A percentile compares a stretch with the other conserved stretches of the same genome.
These are phyloP conservation scores for Sitophilus oryzae DNA, from an alignment of 1,140 invertebrate species.

Conservation along the genomic window DNA sequence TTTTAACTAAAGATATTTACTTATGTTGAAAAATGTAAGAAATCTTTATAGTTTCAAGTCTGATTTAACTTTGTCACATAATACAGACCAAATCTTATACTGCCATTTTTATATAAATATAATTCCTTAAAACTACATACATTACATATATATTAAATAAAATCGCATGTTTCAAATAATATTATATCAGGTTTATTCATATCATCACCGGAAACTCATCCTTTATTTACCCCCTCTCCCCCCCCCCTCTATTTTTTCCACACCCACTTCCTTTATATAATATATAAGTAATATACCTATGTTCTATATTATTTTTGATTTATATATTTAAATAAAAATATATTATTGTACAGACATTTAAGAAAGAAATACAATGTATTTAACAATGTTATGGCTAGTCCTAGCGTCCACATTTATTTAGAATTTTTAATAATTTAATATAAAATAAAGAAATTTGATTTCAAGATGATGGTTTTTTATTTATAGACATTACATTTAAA, in stretches of 20 bases:
- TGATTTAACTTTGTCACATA: conserved; percentile 8
- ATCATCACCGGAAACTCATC: conserved; percentile 28
- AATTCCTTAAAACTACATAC: conserved; percentile 32
- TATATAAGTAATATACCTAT: conserved; percentile 19
- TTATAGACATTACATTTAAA: too few species aligned
- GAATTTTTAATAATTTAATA: conserved; percentile 40
- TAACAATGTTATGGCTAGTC: conserved; percentile 40
- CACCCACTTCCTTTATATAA: too few species aligned
- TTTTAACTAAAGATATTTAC: too few species aligned
- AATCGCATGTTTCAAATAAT: conserved; percentile 22
- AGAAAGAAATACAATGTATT: conserved; percentile 31
- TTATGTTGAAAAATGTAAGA: too few species aligned
- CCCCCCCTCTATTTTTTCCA: too few species aligned
- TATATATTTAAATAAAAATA: conserved; percentile 29
- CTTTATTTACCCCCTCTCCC: conserved; percentile 11
- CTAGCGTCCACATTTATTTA: conserved; percentile 37
- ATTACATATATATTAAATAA: conserved; percentile 18
- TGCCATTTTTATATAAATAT: conserved; percentile 35
- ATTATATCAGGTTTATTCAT: conserved; percentile 38
- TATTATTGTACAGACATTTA: conserved; percentile 37
- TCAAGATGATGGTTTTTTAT: conserved; percentile 7
- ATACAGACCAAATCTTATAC: conserved; percentile 34
- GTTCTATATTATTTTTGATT: conserved; percentile 23
- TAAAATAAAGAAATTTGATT: conserved; percentile 38
- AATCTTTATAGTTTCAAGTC: too few species aligned